phyloP scores from a whole-genome alignment of 2,888 invertebrate species.

The Ormyrus thymus region DNA sequence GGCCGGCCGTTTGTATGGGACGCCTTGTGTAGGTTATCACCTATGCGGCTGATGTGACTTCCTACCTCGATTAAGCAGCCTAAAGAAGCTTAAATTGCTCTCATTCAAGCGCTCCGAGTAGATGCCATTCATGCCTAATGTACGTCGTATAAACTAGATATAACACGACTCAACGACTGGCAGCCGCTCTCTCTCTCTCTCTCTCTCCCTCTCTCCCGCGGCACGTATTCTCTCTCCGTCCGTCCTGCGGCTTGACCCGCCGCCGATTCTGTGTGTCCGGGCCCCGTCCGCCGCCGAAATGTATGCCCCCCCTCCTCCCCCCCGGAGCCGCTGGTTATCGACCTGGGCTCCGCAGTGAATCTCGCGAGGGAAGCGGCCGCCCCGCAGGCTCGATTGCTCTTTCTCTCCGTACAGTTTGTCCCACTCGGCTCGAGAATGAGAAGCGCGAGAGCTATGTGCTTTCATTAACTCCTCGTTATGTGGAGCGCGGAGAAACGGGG shows the following conservation, averaged over 20 bases:
- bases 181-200: conserved; percentile 48
- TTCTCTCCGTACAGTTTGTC: not conserved
- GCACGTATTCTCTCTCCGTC: conserved; percentile 11
- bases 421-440: not conserved
- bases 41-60: conserved; percentile 74
- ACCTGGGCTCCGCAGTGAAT: not conserved
- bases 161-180: conserved; percentile 72
- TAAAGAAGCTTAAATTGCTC: conserved; percentile 75
- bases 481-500: no score
- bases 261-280: not conserved
- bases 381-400: not conserved
- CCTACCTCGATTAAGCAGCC: conserved; percentile 75
- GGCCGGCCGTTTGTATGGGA: conserved; percentile 55
- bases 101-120: conserved; percentile 74
- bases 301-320: not conserved
- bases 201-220: conserved; percentile 16
- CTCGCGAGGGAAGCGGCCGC: not conserved
- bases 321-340: not conserved
- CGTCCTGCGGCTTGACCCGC: not conserved
- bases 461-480: conserved; percentile 1
- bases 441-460: not conserved
- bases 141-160: conserved; percentile 75
- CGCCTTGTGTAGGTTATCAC: conserved; percentile 66
- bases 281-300: not conserved
- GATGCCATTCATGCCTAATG: conserved; percentile 74